Evolutionary conservation across 2,888 invertebrate species (phyloP), one percentile per base, ranked within the genome.

Genomic region (Agrilus biguttatus): DNA sequence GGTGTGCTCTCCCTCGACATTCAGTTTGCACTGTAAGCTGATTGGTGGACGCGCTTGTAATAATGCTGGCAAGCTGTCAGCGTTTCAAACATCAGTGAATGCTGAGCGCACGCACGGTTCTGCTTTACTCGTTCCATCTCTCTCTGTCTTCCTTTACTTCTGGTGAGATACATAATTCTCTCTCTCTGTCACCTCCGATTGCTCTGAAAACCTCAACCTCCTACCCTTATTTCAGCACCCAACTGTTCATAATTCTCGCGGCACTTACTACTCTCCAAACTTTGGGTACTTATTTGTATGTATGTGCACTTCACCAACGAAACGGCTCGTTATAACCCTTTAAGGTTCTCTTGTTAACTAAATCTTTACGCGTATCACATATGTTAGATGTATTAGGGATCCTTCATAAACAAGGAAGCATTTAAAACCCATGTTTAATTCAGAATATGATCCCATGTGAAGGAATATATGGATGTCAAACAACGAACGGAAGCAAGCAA

Each of bases 51-150:
- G 59, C 57, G 59, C 57, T 59, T 61, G 59, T 64, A 65, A 65
- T 65, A 65, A 62, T 62, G 60, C 62, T 65, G 62, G 62, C 63
- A 63, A 63, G 63, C 62, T 68, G 67, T 68, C 67, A 68, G 67
- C 66, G 63, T 65, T 66, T 64, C 66, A 65, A 66, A 67, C 66
- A 66, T 67, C 67, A 66, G 65, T 62, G 57, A 55, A 61, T 60
- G 59, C 58, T 57, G 59, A 54, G 62, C 65, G 65, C 65, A 65
- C 65, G 63, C 65, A 64, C 58, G 58, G 59, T 54, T 56, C 54
- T 28, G 28, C 28, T 55, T 53, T 47, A 48, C 50, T 50, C 51
- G 54, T 53, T 54, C 56, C n/a, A n/a, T 49, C 51, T 54, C 53
- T 45, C 50, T 40, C 43, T 51, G 45, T 43, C 49, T 46, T 34